Evolutionary conservation across 2,888 invertebrate genomes (phyloP), one percentile per base, ranked within the genome.

Genomic region (Hetaerina titia): DNA sequence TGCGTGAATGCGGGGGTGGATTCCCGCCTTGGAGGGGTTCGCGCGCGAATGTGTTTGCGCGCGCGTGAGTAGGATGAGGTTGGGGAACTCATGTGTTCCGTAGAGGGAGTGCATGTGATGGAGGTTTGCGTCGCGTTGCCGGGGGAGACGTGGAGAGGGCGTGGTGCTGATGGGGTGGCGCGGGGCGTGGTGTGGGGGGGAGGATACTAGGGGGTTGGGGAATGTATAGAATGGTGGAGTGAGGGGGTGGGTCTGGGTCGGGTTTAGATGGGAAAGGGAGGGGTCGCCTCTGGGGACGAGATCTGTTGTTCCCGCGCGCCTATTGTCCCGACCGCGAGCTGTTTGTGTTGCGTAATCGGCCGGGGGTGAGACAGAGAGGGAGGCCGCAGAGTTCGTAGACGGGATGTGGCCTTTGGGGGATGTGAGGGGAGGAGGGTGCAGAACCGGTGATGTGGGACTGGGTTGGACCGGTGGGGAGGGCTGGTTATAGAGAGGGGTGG

Each of bases 261-360:
- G 69, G 17, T 69, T 69, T 22, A 69, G 69, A 69, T 69, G 90
- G 63, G 31, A 60, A 45, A 25, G 90, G 63, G 90, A 31, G 19
- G 19, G 87, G 31, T 31, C 22, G 11, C 22, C 89, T 57, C n/a
- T n/a, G 56, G 89, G 89, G 89, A 57, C 89, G 22, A 89, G 22
- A 25, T 22, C 89, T 22, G 45, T 69, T 92, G 64, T 69, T 92
- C 69, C 92, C 63, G 63, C 31, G 13, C 69, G 19, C 69, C 69
- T 45, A 64, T 92, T 92, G 69, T 64, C 56, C 92, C 92, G 45
- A 92, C 92, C 92, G 92, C 92, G 92, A 92, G 69, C 92, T 92
- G 92, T 92, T 92, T 92, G 92, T 92, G 92, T 69, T 92, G 45
- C 92, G 92, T 92, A 92, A 92, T 92, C 92, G 92, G 92, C 56